Evolutionary conservation across 2,888 invertebrate species (phyloP).

Genomic region (Diaphora mendica): DNA sequence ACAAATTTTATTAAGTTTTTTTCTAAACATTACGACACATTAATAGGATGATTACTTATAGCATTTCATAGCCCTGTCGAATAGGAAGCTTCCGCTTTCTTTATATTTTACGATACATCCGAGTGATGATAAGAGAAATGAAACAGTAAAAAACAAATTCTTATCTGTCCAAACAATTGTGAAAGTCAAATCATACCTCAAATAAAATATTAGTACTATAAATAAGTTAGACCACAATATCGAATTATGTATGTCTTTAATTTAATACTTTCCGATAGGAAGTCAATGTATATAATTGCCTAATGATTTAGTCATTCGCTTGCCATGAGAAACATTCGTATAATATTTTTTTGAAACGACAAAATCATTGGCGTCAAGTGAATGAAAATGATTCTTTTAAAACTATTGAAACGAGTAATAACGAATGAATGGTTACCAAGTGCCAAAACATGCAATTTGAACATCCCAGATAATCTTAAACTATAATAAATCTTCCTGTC

Average conservation of each 20-base stretch:
- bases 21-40: conserved; percentile 9
- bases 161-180: neutral
- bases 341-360: neutral
- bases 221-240: neutral
- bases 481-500: conserved; percentile 10
- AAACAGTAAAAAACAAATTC: neutral
- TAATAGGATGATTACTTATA: neutral
- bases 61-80: neutral
- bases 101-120: neutral
- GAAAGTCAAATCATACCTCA: neutral
- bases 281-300: neutral
- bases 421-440: conserved; percentile 8
- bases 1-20: conserved; percentile 42
- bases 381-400: neutral
- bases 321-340: neutral
- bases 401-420: conserved; percentile 4
- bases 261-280: neutral
- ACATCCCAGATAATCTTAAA: neutral
- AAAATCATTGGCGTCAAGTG: neutral
- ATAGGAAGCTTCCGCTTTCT: neutral
- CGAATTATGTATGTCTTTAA: neutral
- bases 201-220: neutral
- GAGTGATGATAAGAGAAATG: neutral
- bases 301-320: neutral
- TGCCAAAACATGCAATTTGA: neutral